phyloP scores from a whole-genome alignment of 2,888 invertebrate genomes.

The Carterocephalus palaemon region DNA sequence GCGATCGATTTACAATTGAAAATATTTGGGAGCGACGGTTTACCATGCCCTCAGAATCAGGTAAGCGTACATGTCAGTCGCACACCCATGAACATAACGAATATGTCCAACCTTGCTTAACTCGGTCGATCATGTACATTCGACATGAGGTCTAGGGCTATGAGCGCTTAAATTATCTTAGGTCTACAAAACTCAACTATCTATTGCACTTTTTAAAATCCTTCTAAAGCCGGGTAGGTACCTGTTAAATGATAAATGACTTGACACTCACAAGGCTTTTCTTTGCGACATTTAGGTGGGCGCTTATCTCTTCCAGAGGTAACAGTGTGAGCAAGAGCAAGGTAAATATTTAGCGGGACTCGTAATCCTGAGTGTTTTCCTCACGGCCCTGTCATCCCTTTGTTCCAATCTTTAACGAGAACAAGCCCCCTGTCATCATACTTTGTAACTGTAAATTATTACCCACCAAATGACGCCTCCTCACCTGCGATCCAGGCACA shows the following conservation, averaged over 20 bases:
- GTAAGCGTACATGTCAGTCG: too few species aligned
- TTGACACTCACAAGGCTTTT: conserved; percentile 37
- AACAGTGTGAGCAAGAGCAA: conserved; percentile 45
- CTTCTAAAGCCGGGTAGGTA: too few species aligned
- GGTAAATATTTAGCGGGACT: conserved; percentile 65
- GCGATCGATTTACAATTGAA: too few species aligned
- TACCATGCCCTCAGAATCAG: too few species aligned
- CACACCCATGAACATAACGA: too few species aligned
- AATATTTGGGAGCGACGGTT: too few species aligned
- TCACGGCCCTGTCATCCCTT: conserved; percentile 47
- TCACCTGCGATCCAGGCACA: conserved; percentile 4
- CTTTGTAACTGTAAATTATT: conserved; percentile 66
- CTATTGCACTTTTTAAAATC: too few species aligned
- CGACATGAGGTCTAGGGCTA: too few species aligned
- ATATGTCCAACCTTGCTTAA: too few species aligned
- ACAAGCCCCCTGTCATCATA: conserved; percentile 55
- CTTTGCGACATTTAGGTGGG: conserved; percentile 43
- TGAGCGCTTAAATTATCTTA: too few species aligned
- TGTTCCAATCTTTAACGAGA: conserved; percentile 48
- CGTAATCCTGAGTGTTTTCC: conserved; percentile 63
- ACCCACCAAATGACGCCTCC: conserved; percentile 29
- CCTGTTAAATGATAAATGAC: conserved; percentile 1
- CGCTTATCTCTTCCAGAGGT: conserved; percentile 25
- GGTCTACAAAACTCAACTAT: too few species aligned
- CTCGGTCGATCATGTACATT: too few species aligned